Conservation (phyloP, 2,888 invertebrate genomes). For the Cantharis flavilabris region DNA sequence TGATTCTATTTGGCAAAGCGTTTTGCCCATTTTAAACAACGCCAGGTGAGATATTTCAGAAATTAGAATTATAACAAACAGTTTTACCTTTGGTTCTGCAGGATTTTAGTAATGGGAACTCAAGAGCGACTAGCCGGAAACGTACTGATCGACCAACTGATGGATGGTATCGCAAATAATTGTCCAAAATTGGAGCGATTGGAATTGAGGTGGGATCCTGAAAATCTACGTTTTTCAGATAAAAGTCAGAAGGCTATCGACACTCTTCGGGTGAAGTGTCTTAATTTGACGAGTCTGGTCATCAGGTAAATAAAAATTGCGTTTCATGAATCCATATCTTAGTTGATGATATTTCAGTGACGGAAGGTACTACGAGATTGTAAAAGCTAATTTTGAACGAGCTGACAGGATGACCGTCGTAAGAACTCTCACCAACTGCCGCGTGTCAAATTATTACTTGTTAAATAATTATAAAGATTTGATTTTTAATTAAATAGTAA, state of each 20-base stretch:
- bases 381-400: constrained; percentile 98
- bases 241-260: constrained; percentile 99
- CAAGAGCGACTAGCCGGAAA: constrained; percentile 95
- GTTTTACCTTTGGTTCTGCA: constrained; percentile 50
- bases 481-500: constrained; percentile 82
- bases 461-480: constrained; percentile 92
- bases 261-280: constrained; percentile 91
- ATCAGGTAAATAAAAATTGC: constrained; percentile 67
- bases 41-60: constrained; percentile 72
- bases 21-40: constrained; percentile 88
- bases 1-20: constrained; percentile 97
- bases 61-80: background rate
- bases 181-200: constrained; percentile 87
- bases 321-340: background rate
- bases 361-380: constrained; percentile 98
- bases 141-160: constrained; percentile 96
- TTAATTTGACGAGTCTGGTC: constrained; percentile 89
- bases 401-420: constrained; percentile 97
- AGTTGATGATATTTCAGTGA: constrained; percentile 68
- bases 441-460: constrained; percentile 92
- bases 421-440: constrained; percentile 93
- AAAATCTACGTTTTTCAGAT: constrained; percentile 96
- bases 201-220: constrained; percentile 98
- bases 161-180: constrained; percentile 95
- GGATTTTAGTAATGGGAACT: constrained; percentile 96